Evolutionary conservation across 2,888 invertebrate species (phyloP).

Genomic region (Lamproptera curius): DNA sequence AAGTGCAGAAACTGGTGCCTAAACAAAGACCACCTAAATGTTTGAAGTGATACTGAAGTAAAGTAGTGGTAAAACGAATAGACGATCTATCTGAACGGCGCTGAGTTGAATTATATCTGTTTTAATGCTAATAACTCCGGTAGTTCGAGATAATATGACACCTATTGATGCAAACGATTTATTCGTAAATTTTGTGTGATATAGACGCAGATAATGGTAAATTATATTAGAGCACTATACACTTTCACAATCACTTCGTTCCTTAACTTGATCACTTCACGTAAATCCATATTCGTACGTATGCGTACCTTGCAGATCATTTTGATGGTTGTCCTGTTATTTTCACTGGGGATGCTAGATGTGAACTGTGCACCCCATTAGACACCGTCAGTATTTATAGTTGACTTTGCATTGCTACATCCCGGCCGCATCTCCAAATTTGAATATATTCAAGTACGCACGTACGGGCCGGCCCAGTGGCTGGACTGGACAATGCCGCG

Average conservation of each 20-base stretch:
- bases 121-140: no score
- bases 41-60: no score
- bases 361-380: constrained; percentile 62
- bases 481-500: constrained; percentile 69
- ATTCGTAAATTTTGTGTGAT: no score
- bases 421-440: constrained; percentile 75
- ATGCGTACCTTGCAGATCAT: constrained; percentile 72
- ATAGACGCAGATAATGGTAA: no score
- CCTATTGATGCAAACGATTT: no score
- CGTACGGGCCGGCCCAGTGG: constrained; percentile 59
- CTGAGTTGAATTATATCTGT: no score
- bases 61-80: no score
- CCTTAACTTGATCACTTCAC: constrained; percentile 36
- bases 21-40: no score
- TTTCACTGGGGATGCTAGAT: constrained; percentile 61
- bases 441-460: constrained; percentile 78
- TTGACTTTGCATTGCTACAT: constrained; percentile 60
- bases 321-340: constrained; percentile 45
- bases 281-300: constrained; percentile 35
- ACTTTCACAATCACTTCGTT: constrained; percentile 28
- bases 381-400: constrained; percentile 64
- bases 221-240: constrained; percentile 8
- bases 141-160: no score
- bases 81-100: no score
- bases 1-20: no score